Evolutionary conservation across 1,140 invertebrate genomes (phyloP).

Genomic region (Cecropterus lyciades): DNA sequence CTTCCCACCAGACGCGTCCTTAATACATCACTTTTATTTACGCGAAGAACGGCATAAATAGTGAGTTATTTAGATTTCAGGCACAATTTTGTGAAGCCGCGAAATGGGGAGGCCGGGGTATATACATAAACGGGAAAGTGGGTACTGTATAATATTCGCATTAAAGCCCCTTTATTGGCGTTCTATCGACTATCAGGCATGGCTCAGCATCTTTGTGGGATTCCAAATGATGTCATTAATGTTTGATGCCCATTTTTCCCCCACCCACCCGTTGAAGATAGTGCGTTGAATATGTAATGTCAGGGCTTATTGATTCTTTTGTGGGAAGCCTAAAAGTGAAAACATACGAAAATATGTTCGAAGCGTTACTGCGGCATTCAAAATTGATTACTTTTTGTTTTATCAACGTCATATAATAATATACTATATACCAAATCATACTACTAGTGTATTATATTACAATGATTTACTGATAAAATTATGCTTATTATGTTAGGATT

Average conservation of each 20-base stretch:
- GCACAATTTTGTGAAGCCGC: slow-evolving; percentile 32
- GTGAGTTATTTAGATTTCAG: slow-evolving; percentile 45
- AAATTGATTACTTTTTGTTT: too few species aligned
- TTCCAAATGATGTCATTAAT: slow-evolving; percentile 71
- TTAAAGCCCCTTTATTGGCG: slow-evolving; percentile 64
- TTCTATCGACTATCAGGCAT: slow-evolving; percentile 68
- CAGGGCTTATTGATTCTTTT: slow-evolving; percentile 47
- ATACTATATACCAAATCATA: too few species aligned
- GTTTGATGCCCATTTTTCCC: slow-evolving; percentile 62
- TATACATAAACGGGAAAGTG: slow-evolving; percentile 45
- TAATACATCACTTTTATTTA: slow-evolving; percentile 29
- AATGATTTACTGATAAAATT: too few species aligned
- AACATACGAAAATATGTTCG: neutral
- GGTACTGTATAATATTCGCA: slow-evolving; percentile 76
- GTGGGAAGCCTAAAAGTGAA: slow-evolving; percentile 6
- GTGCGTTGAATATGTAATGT: slow-evolving; percentile 61
- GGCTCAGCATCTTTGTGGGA: slow-evolving; percentile 68
- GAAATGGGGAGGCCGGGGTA: slow-evolving; percentile 44
- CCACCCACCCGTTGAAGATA: slow-evolving; percentile 38
- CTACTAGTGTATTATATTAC: too few species aligned
- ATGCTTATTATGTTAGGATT: too few species aligned
- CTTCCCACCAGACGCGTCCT: neutral
- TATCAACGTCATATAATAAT: too few species aligned
- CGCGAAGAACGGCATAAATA: slow-evolving; percentile 19
- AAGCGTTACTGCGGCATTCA: neutral